Evolutionary conservation across 2,888 invertebrate species (phyloP).

Genomic region (Eupithecia pulchellata): DNA sequence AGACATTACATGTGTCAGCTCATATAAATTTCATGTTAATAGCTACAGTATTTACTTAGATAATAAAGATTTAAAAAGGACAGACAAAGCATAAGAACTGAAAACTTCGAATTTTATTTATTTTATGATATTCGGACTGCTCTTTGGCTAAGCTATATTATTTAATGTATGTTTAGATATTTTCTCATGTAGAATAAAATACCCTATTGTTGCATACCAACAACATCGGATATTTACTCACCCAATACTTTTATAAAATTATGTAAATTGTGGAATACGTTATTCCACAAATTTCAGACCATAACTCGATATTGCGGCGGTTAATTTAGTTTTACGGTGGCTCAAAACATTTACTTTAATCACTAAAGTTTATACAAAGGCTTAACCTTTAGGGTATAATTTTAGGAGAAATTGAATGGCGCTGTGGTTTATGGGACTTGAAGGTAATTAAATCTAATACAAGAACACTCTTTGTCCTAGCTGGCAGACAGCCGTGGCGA

Average conservation of each 20-base stretch:
- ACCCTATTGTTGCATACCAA: too few relatives aligned
- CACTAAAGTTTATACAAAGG: constrained; percentile 1
- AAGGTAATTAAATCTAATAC: background rate
- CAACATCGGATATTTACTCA: too few relatives aligned
- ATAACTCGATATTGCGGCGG: background rate
- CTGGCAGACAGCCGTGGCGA: background rate
- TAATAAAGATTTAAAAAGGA: too few relatives aligned
- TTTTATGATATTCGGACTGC: too few relatives aligned
- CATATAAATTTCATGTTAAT: too few relatives aligned
- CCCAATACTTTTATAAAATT: background rate
- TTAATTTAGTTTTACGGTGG: background rate
- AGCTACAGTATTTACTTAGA: too few relatives aligned
- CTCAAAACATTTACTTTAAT: constrained; percentile 4
- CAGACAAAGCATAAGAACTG: too few relatives aligned
- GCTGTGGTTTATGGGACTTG: background rate
- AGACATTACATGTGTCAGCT: too few relatives aligned
- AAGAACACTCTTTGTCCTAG: background rate
- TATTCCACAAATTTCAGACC: background rate
- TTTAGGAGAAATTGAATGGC: background rate
- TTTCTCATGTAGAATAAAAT: too few relatives aligned
- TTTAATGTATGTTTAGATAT: too few relatives aligned
- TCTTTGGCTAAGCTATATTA: too few relatives aligned
- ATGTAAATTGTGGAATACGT: constrained; percentile 1
- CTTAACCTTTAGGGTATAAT: background rate
- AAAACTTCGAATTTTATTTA: too few relatives aligned